phyloP scores from a whole-genome alignment of 2,113 vertebrate genomes.

The Mesitornis unicolor region DNA sequence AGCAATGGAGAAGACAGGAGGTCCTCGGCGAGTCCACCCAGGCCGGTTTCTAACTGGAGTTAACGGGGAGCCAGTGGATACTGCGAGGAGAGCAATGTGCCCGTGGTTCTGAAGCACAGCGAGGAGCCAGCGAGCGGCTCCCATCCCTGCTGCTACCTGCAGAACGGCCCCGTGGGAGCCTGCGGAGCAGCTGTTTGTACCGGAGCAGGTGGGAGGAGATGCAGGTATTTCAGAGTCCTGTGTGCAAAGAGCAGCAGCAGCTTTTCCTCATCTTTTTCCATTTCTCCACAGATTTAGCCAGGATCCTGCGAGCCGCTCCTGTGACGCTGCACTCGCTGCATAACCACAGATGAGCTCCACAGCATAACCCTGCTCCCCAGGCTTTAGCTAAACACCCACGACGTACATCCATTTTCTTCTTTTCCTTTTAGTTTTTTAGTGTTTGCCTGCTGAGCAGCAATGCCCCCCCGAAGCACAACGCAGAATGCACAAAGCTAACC shows the following conservation, averaged over 20 bases:
- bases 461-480: rapidly evolving
- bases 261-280: not conserved
- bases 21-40: not conserved
- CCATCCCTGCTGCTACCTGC: not conserved
- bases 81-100: not conserved
- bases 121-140: not conserved
- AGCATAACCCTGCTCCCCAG: not conserved
- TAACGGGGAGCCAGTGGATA: not conserved
- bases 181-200: not conserved
- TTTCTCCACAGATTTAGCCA: not conserved
- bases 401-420: too few relatives aligned
- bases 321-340: not conserved
- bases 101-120: rapidly evolving
- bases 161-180: rapidly evolving
- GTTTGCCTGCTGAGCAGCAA: not conserved
- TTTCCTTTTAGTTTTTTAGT: not conserved
- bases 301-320: not conserved
- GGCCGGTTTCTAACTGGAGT: not conserved
- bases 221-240: not conserved
- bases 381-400: not conserved
- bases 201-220: not conserved
- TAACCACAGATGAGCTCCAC: not conserved
- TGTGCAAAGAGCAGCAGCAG: not conserved
- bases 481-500: not conserved
- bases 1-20: not conserved